Percentiles rank a stretch among this genome's conserved stretches.
Conservation (phyloP, 2,888 invertebrate genomes). For the Andrena marginata region DNA sequence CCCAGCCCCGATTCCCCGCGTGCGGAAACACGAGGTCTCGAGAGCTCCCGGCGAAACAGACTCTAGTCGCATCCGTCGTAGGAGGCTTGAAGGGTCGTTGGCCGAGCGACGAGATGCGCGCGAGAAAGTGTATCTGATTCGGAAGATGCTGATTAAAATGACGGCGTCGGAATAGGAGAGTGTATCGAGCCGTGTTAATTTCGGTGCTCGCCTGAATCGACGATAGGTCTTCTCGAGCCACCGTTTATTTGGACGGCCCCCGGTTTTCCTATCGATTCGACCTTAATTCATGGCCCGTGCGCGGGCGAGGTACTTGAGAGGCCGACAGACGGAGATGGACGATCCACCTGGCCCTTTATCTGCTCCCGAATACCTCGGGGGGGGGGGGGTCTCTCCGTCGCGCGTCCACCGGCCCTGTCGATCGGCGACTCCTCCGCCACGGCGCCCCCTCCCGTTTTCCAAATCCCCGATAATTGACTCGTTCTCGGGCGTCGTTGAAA, state of each 20-base stretch:
- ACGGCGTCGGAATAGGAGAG: not conserved
- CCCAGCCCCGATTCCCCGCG: too few relatives aligned
- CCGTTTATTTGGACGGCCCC: not conserved
- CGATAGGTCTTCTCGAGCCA: not conserved
- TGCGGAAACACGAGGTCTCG: too few relatives aligned
- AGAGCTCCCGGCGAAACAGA: too few relatives aligned
- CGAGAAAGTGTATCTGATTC: too few relatives aligned
- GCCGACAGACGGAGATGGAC: slow-evolving; percentile 10
- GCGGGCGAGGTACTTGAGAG: not conserved
- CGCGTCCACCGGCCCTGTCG: not conserved
- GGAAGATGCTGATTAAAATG: too few relatives aligned
- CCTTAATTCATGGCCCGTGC: slow-evolving; percentile 1
- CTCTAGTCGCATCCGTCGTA: too few relatives aligned
- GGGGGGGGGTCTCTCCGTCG: not conserved
- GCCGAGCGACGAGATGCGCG: too few relatives aligned
- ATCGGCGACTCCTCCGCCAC: not conserved
- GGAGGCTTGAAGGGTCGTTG: too few relatives aligned
- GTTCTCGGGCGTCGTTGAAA: slow-evolving; percentile 6
- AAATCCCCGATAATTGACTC: slow-evolving; percentile 26
- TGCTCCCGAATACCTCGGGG: not conserved
- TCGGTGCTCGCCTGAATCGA: not conserved
- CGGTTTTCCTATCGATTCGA: slow-evolving; percentile 20
- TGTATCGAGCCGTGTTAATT: not conserved
- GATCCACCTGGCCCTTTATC: slow-evolving; percentile 1
- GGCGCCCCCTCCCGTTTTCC: not conserved